Conservation (phyloP, 2,888 invertebrate genomes). For the Lochmaea capreae region DNA sequence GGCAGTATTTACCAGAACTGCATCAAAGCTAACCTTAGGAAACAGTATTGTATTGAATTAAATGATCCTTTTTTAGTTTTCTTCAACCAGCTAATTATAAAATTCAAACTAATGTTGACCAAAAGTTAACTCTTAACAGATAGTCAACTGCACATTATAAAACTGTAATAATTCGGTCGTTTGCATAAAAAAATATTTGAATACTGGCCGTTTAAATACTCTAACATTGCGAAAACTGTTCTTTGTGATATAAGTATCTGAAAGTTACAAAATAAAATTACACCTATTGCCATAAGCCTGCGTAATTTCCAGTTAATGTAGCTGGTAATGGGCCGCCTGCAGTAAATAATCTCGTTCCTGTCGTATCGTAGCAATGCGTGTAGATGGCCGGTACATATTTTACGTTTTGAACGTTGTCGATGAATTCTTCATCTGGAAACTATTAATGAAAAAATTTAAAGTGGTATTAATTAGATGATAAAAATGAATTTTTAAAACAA, state of each 20-base stretch:
- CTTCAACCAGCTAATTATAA: too few relatives aligned
- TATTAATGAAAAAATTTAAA: constrained; percentile 59
- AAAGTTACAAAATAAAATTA: not conserved
- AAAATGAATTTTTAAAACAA: not conserved
- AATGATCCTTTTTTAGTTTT: too few relatives aligned
- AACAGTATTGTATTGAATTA: too few relatives aligned
- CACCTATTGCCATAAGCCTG: constrained; percentile 89
- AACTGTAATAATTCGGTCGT: too few relatives aligned
- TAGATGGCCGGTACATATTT: constrained; percentile 95
- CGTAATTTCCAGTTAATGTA: constrained; percentile 92
- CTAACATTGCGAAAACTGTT: not conserved
- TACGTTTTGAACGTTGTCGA: constrained; percentile 85
- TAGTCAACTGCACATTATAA: too few relatives aligned
- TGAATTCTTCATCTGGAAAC: constrained; percentile 87
- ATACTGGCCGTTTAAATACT: not conserved
- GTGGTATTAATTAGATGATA: not conserved
- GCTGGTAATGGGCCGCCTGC: constrained; percentile 96
- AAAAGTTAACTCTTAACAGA: too few relatives aligned
- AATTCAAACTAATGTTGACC: too few relatives aligned
- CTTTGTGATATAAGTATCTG: not conserved
- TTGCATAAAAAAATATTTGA: not conserved
- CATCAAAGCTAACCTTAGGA: too few relatives aligned
- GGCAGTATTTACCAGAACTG: too few relatives aligned
- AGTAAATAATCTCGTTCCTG: constrained; percentile 91
- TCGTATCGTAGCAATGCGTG: constrained; percentile 95